These are phyloP conservation scores for Monomorium pharaonis DNA, from an alignment of 1,140 invertebrate genomes.

Conservation along the genomic window DNA sequence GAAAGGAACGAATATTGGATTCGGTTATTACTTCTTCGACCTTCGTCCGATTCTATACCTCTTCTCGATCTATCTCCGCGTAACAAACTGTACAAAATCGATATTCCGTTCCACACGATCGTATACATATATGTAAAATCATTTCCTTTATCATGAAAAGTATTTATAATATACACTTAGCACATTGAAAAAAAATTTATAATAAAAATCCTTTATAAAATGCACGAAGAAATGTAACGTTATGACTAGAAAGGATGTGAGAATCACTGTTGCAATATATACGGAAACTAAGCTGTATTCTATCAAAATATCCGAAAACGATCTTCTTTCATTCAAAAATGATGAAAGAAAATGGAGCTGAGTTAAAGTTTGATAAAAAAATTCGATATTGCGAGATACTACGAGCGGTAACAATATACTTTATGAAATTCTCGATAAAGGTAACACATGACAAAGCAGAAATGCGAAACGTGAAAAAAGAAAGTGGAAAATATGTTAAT, in stretches of 20 bases:
- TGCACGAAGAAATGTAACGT: neutral
- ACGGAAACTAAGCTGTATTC: neutral
- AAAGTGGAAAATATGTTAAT: slow-evolving; percentile 6
- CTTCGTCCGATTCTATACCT: slow-evolving; percentile 73
- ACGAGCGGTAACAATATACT: neutral
- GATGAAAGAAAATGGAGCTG: neutral
- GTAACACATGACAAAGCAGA: neutral
- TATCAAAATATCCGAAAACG: neutral
- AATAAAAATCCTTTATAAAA: neutral
- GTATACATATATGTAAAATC: neutral
- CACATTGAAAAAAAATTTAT: neutral
- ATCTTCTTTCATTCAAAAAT: slow-evolving; percentile 5
- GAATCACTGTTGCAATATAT: neutral
- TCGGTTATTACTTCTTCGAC: slow-evolving; percentile 83
- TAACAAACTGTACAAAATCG: slow-evolving; percentile 47
- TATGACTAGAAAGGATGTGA: neutral
- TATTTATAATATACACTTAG: neutral
- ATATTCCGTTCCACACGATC: slow-evolving; percentile 4
- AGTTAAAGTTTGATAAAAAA: slow-evolving; percentile 2
- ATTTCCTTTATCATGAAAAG: neutral
- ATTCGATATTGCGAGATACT: neutral
- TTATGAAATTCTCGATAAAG: neutral
- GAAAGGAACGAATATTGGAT: slow-evolving; percentile 84
- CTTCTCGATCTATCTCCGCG: slow-evolving; percentile 47
- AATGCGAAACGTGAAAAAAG: neutral